Evolutionary conservation across 2,113 vertebrate species (phyloP), one percentile per base, ranked within the genome.

Genomic region (Notarius lentiginosus): DNA sequence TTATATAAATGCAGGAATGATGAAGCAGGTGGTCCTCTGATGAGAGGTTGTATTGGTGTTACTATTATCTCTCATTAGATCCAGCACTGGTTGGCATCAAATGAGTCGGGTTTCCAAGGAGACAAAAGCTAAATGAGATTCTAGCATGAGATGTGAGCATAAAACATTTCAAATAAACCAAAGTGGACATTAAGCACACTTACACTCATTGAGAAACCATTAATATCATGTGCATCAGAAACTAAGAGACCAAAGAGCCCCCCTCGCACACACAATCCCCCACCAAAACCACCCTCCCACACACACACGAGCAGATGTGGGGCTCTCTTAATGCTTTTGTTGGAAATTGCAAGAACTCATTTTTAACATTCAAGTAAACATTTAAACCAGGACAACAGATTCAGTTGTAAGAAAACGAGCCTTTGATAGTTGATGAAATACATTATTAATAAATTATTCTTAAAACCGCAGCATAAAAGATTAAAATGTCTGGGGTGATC

Each of bases 71-170:
- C 30, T 88, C 66, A 61, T 76, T 60, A 70, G 24, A 82, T 83
- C 76, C 41, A 70, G 73, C 53, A 68, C 24, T 7, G 75, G 63
- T 53, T 72, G 17, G 49, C 65, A 87, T 51, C 49, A 51, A 79
- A 81, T 73, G 75, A 84, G 30, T 27, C 9, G 11, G 56, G 88
- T 87, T 87, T 70, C 88, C 85, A 75, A 84, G 68, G 88, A 75
- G 82, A 89, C 82, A 2, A 76, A 68, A 22, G 6, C 66, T 65
- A 80, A 87, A 89, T 84, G 75, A 80, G 82, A 81, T 84, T 87
- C 56, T 65, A 49, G n/a, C 51, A 34, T 4, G 22, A 51, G 76
- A 70, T 86, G 73, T 70, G 82, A 89, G 61, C 72, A 83, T 60
- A 27, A 79, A 53, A 82, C 68, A 63, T 70, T 34, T 70, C 77